These are phyloP conservation scores for Agapornis roseicollis DNA, from an alignment of 2,113 vertebrate genomes.

Conservation along the genomic window DNA sequence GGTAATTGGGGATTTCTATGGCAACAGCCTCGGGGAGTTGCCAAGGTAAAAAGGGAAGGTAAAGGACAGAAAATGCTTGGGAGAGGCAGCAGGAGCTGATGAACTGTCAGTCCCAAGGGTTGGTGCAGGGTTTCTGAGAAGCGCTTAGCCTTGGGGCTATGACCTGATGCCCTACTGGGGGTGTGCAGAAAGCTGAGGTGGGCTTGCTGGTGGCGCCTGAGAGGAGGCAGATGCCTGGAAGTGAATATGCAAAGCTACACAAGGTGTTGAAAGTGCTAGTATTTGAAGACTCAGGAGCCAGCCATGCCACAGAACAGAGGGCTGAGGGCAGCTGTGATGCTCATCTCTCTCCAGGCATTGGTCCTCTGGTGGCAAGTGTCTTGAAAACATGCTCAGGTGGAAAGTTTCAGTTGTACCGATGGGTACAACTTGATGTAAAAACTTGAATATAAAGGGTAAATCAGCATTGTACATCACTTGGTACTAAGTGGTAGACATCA, in stretches of 20 bases:
- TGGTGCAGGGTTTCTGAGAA: rapidly evolving
- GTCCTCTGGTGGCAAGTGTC: neutral
- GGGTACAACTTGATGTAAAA: neutral
- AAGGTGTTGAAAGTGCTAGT: neutral
- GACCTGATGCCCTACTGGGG: neutral
- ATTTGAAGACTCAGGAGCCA: neutral
- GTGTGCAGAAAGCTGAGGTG: neutral
- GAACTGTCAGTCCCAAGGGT: neutral
- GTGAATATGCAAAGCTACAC: neutral
- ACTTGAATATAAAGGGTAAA: neutral
- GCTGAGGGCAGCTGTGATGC: neutral
- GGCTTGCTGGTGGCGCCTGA: neutral
- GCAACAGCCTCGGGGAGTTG: neutral
- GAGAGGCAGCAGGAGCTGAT: neutral
- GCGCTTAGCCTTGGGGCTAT: neutral
- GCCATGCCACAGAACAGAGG: neutral
- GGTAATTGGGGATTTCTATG: neutral
- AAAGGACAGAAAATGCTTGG: neutral
- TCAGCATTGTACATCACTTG: neutral
- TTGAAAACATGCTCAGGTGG: rapidly evolving
- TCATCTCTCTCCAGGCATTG: rapidly evolving
- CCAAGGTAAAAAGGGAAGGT: neutral
- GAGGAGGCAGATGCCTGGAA: neutral
- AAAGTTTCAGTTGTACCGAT: neutral
- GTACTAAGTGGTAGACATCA: neutral